Percentiles rank a stretch among this genome's conserved stretches.
phyloP scores from a whole-genome alignment of 2,888 invertebrate species.

The Meganola albula region DNA sequence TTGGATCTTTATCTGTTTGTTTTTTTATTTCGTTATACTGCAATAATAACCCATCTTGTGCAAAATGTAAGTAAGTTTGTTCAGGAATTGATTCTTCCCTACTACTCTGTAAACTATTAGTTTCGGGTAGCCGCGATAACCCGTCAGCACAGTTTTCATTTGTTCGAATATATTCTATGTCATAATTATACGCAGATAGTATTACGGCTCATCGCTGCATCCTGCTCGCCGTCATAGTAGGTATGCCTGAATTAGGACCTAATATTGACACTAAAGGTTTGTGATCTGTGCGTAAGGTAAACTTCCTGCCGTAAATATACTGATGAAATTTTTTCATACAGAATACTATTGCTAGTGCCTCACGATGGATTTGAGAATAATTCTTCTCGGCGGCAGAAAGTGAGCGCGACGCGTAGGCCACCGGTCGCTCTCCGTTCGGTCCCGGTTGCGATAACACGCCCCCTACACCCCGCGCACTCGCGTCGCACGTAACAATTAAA shows the following conservation, averaged over 20 bases:
- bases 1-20: too few species aligned
- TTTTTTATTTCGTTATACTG: too few species aligned
- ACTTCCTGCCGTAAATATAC: not conserved
- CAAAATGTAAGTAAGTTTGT: too few species aligned
- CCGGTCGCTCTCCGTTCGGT: constrained; percentile 17
- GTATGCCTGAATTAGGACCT: not conserved
- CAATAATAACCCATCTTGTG: too few species aligned
- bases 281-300: not conserved
- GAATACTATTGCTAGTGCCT: constrained; percentile 14
- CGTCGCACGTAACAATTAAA: not conserved
- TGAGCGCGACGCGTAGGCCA: constrained; percentile 25
- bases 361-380: constrained; percentile 21
- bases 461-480: not conserved
- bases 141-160: not conserved
- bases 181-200: not conserved
- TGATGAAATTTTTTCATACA: constrained; percentile 8
- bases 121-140: too few species aligned
- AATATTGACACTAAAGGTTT: not conserved
- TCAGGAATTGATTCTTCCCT: too few species aligned
- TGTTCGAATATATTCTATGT: not conserved
- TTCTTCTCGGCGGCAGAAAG: constrained; percentile 22
- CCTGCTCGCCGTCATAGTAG: not conserved
- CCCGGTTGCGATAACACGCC: not conserved
- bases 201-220: not conserved
- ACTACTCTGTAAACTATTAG: too few species aligned